phyloP scores from a whole-genome alignment of 2,888 invertebrate species.

The Plutella xylostella region DNA sequence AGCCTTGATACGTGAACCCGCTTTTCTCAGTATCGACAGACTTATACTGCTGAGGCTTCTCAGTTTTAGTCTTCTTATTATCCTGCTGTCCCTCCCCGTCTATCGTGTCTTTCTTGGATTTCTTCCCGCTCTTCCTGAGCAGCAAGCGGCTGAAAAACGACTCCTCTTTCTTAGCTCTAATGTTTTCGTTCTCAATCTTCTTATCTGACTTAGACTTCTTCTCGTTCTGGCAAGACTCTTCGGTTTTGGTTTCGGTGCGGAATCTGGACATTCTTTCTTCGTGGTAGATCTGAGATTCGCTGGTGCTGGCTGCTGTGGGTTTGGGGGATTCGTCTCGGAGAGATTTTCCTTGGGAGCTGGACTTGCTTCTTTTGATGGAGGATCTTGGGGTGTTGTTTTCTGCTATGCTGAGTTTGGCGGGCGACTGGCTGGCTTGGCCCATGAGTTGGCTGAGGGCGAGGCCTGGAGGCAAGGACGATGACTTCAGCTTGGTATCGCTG shows the following conservation, averaged over 20 bases:
- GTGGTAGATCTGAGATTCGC: constrained; percentile 31
- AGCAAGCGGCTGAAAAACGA: constrained; percentile 76
- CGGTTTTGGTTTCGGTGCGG: constrained; percentile 50
- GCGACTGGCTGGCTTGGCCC: constrained; percentile 43
- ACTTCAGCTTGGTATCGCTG: constrained; percentile 70
- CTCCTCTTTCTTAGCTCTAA: constrained; percentile 67
- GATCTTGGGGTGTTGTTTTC: constrained; percentile 51
- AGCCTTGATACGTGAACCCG: constrained; percentile 29
- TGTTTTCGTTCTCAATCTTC: constrained; percentile 58
- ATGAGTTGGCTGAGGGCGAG: constrained; percentile 63
- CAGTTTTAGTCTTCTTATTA: constrained; percentile 48
- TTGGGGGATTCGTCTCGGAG: constrained; percentile 37
- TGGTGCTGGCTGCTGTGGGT: constrained; percentile 24
- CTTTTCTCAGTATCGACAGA: constrained; percentile 41
- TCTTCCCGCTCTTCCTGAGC: constrained; percentile 77
- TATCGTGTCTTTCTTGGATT: constrained; percentile 70
- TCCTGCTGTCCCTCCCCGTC: constrained; percentile 53
- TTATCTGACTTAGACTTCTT: constrained; percentile 62
- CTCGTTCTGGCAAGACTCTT: constrained; percentile 54
- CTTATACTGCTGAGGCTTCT: constrained; percentile 48
- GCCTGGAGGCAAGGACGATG: constrained; percentile 74
- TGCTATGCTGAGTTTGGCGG: constrained; percentile 64
- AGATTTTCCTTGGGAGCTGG: constrained; percentile 58
- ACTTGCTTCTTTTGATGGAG: constrained; percentile 62
- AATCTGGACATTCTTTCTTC: constrained; percentile 47